Base-by-base conservation (phyloP, 1,140 invertebrate species). In the Bombus pyrosoma region DNA sequence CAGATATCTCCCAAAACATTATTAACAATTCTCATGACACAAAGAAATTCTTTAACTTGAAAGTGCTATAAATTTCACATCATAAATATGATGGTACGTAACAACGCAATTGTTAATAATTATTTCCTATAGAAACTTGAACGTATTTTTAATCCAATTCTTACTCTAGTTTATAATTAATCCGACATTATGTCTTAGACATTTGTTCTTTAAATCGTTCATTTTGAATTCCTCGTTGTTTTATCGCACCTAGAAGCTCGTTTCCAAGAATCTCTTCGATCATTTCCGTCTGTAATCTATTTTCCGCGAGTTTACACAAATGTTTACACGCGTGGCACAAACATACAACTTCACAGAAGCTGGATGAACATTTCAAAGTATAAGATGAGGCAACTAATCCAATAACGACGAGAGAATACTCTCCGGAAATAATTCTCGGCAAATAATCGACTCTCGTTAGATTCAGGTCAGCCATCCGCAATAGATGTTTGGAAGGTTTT, bases 381-480 rank as follows among this genome's bases (percentile, higher is more conserved):
- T n/a, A 28, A 59, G 4, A 37, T 37, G 57, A 57, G 57, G 69
- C 62, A 71, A 41, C 43, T 12, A 34, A 57, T 25, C 28, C 25
- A n/a, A 37, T 34, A 32, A 12, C 37, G 9, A 37, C 8, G 13
- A n/a, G 39, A 66, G 12, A 64, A 81, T 78, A 18, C 79, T 74
- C 62, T 8, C n/a, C 37, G 43, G 57, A 57, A 82, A 85, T 80
- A 81, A 5, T 80, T 62, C 73, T 72, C 28, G 59, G 73, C 84
- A 86, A 81, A 85, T 68, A 59, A 34, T 25, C 12, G 3, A 2
- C 22, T 22, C 71, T 82, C 80, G 76, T 75, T 88, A 86, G 78
- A 91, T 90, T 77, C 78, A 88, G 90, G 87, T 86, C 90, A 90
- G 47, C 41, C 74, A 88, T 88, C 66, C 68, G 43, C 87, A 76